Evolutionary conservation across 2,888 invertebrate genomes (phyloP), one percentile per base, ranked within the genome.

Genomic region (Elmis aenea): DNA sequence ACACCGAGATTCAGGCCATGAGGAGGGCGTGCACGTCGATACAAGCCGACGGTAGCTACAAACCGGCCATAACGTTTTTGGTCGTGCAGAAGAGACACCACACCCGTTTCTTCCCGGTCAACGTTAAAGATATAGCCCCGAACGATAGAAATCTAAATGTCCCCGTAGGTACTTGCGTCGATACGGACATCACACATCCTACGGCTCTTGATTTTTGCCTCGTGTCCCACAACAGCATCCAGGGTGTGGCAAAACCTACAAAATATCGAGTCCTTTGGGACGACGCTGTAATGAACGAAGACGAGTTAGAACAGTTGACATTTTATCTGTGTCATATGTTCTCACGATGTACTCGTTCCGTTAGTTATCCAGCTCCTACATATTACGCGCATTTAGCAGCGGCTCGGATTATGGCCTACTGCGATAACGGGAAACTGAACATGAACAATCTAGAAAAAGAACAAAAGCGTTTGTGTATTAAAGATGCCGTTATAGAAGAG

Each of bases 1-100:
- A 73, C 26, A 64, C 68, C 1, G 89, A 89, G 61, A 55, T 86
- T 8, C 22, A 55, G 1, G 83, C 83, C 0, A 80, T 90, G 6
- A 72, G 82, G 57, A 67, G 68, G 23, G 95, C 94, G 1, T 89
- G 88, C 52, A 68, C 60, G 50, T 64, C 59, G 50, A 52, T 81
- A 18, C 64, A 70, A 29, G 46, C 9, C 13, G 29, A 42, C 13
- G 72, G 73, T 3, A 65, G 62, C 0, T 82, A 78, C 52, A 77
- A 81, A 54, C 91, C 95, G 0, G 76, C 80, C 29, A 79, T 97
- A 12, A 85, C 94, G 15, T 95, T 94, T 65, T 70, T 96, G 24
- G 86, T 96, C 5, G 96, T 97, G 0, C 95, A 97, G 64, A 97
- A 99, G 67, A 76, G 97, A 0, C 97, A 97, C 70, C 96, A 97